Percentiles rank a stretch among this genome's conserved stretches.
Evolutionary conservation across 2,797 vertebrate genomes (phyloP).

Genomic region (Zalophus californianus): DNA sequence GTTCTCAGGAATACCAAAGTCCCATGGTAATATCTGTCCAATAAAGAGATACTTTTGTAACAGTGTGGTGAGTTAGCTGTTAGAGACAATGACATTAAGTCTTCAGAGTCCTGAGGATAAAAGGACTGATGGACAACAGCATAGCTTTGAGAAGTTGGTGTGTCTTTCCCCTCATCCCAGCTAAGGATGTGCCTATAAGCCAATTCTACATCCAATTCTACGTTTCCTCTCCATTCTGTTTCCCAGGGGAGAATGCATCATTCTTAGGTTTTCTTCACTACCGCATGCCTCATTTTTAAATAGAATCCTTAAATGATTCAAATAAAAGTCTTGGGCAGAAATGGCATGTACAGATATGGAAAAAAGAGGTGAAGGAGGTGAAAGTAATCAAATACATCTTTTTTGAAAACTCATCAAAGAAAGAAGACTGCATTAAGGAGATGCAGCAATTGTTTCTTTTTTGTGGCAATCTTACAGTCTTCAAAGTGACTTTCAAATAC

Average conservation of each 20-base stretch:
- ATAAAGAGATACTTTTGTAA: conserved; percentile 3
- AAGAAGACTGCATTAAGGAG: conserved; percentile 11
- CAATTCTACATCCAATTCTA: not conserved
- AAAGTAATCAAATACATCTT: not conserved
- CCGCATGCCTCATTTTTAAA: not conserved
- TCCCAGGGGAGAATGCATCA: not conserved
- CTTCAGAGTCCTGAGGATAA: not conserved
- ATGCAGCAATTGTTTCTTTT: conserved; percentile 20
- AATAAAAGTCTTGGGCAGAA: not conserved
- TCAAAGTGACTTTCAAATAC: conserved; percentile 32
- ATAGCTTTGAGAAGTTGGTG: not conserved
- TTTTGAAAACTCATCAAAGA: conserved; percentile 29
- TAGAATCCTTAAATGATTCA: not conserved
- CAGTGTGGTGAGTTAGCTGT: not conserved
- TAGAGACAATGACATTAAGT: not conserved
- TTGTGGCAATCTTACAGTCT: not conserved
- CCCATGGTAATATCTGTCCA: not conserved
- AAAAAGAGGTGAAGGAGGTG: not conserved
- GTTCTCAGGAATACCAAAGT: not conserved
- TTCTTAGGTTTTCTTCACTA: conserved; percentile 37
- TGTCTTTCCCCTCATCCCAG: not conserved
- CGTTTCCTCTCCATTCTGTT: not conserved
- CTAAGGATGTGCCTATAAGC: not conserved
- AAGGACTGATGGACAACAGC: not conserved
- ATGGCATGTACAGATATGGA: not conserved